A percentile compares a stretch with the other conserved stretches of the same genome.
phyloP scores from a whole-genome alignment of 2,113 vertebrate genomes.

The Odocoileus hemionus region DNA sequence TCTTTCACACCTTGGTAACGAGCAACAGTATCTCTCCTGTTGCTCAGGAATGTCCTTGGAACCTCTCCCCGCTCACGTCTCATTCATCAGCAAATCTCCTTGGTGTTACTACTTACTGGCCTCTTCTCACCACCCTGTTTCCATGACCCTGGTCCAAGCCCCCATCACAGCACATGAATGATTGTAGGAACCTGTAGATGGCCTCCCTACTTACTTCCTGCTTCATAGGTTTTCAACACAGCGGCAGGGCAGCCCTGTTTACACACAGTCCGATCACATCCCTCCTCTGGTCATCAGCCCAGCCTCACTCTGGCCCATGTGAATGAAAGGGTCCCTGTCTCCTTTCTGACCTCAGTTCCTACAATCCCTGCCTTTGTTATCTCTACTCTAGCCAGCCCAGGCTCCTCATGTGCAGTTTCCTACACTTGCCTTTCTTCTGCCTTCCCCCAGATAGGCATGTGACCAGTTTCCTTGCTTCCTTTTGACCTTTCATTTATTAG shows the following conservation, averaged over 20 bases:
- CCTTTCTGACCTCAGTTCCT: background rate
- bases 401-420: background rate
- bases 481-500: background rate
- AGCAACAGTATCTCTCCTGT: rapidly evolving
- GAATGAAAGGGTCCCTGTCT: background rate
- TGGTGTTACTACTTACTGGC: background rate
- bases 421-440: background rate
- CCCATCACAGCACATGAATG: background rate
- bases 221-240: background rate
- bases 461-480: background rate
- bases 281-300: background rate
- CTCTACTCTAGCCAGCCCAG: background rate
- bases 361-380: background rate
- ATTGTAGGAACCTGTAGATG: background rate
- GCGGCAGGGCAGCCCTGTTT: background rate
- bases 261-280: background rate
- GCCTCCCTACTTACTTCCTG: background rate
- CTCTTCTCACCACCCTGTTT: background rate
- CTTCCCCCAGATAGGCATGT: background rate
- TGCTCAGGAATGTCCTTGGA: background rate
- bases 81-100: background rate
- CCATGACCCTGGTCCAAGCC: background rate
- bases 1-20: background rate
- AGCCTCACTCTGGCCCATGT: background rate
- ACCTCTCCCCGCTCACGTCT: background rate